Base-by-base conservation (phyloP, 2,888 invertebrate species). In the Eristalis pertinax region DNA sequence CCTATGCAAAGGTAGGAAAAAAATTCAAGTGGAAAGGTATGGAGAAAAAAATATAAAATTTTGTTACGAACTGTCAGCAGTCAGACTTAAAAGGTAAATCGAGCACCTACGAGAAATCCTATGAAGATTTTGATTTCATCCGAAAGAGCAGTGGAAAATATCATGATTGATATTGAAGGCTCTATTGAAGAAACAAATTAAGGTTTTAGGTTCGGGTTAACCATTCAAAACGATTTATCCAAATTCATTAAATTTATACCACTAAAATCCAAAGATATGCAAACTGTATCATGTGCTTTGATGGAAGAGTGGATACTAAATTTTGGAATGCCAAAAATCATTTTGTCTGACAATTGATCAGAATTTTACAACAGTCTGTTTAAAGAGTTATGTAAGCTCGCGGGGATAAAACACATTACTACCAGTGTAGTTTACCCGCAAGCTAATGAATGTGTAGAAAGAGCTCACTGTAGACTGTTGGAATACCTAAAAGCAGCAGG, bases 11-110 rank as follows among this genome's bases (percentile, higher is more conserved):
- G 8, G 38, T 38, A 67, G 8, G 15, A 15, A 41, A 43, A 32
- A 67, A 67, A 24, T 43, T 65, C 13, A 38, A 41, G 13, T 65
- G 65, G 65, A 65, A 65, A 65, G 58, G 58, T 3, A 22, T 60
- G 60, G 26, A 60, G 22, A 60, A 60, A 26, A 24, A 60, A 13
- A 60, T 60, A 60, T 22, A 58, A 22, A 7, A 26, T 24, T 65
- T 41, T 5, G 41, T 41, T 4, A 41, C 2, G 13, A 41, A 41
- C 5, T 41, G 15, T 41, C 15, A 7, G 13, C 41, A 41, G 15
- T 35, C 41, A 65, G 24, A 65, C 65, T 4, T 26, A 65, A 41
- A 65, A 41, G 15, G 41, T 65, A 65, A 65, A 38, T 24, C 32
- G 32, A 32, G 32, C 32, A 32, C 32, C 32, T 4, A 32, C 32